Base-by-base conservation (phyloP, 1,140 invertebrate species). In the Magallana gigas region DNA sequence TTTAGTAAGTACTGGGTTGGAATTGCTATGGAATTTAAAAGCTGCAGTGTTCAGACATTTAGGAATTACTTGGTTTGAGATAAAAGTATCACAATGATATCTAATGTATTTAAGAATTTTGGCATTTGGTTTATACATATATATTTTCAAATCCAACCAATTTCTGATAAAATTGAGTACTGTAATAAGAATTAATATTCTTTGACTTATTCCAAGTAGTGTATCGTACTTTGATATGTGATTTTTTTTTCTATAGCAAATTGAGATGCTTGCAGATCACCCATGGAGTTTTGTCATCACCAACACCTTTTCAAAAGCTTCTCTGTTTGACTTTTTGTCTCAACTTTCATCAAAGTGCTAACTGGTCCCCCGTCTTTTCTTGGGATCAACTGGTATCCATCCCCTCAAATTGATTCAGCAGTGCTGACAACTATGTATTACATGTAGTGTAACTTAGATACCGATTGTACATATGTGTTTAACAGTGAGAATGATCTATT, bases 341-440 rank as follows among this genome's bases (percentile, higher is more conserved):
- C 16, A 64, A 16, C 16, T 16, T 18, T 76, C 68, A 36, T 76
- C 23, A 29, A 29, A 76, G 68, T 76, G 68, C 68, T 76, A 76
- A 76, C 23, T 76, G 68, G 68, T 76, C 18, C 68, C 68, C 68
- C 23, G 2, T 48, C 36, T 48, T 29, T 29, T 36, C 23, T 29
- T 29, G 68, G 68, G 68, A 29, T 76, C 68, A 76, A 76, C 68
- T 76, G 68, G 68, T 76, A 76, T 76, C 68, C 68, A 76, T 76
- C 68, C 64, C 64, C 12, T 12, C 23, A 18, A 18, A 76, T 76
- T 29, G 23, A 76, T 29, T 76, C 68, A 76, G 68, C 68, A 76
- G 68, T 76, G 68, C 68, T 76, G 68, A 76, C 23, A 29, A 76
- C 68, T 76, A 23, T 18, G 23, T 29, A 76, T 29, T 11, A 76